Evolutionary conservation across 2,797 vertebrate species (phyloP).

Genomic region (Diglossa cyanea): DNA sequence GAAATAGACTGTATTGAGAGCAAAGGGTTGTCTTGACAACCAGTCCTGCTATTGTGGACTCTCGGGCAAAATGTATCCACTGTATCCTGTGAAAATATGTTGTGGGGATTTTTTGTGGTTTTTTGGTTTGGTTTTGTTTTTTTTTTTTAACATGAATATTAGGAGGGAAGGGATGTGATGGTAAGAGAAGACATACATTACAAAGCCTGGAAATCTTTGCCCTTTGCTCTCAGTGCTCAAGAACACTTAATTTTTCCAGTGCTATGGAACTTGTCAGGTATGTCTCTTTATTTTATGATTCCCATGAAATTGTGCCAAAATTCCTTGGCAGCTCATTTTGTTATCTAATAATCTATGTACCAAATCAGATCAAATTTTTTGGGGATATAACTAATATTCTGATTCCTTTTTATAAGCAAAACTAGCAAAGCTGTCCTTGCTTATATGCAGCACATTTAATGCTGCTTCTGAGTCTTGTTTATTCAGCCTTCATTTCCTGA

Average conservation of each 20-base stretch:
- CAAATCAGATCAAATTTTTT: neutral
- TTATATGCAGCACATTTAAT: neutral
- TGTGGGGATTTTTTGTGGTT: neutral
- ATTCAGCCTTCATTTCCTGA: neutral
- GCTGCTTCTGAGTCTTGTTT: neutral
- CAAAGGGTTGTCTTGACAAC: neutral
- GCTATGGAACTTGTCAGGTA: slow-evolving; percentile 23
- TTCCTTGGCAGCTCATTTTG: neutral
- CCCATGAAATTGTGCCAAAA: slow-evolving; percentile 1
- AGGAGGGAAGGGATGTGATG: neutral
- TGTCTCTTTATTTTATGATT: slow-evolving; percentile 15
- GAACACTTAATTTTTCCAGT: slow-evolving; percentile 21
- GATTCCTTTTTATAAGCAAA: neutral
- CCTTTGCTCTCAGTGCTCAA: slow-evolving; percentile 28
- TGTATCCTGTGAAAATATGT: neutral
- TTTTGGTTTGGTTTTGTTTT: too few relatives aligned
- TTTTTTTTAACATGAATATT: neutral
- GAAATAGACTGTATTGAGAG: neutral
- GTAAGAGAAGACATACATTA: neutral
- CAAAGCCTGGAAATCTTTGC: slow-evolving; percentile 1
- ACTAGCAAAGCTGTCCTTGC: neutral
- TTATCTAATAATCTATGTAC: neutral
- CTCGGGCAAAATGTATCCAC: neutral
- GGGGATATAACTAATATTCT: neutral
- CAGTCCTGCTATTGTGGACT: neutral